These are phyloP conservation scores for Luperina nickerlii DNA, from an alignment of 2,888 invertebrate genomes.

Conservation along the genomic window DNA sequence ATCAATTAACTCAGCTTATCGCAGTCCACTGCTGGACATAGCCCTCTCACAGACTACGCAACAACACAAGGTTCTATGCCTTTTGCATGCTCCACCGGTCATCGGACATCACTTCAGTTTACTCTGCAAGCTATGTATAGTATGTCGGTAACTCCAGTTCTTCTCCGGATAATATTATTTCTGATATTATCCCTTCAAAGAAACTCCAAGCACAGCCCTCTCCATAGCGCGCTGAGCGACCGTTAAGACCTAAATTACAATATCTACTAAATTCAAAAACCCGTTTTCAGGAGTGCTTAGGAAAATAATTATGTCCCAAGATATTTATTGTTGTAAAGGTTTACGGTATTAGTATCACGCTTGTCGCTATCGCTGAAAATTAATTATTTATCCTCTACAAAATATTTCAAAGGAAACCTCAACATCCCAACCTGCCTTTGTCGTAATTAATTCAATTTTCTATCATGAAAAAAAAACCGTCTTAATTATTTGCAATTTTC, in stretches of 20 bases:
- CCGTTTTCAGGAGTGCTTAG: neutral
- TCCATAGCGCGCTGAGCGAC: neutral
- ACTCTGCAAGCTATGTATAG: neutral
- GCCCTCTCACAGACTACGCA: neutral
- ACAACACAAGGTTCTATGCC: neutral
- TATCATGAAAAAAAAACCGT: neutral
- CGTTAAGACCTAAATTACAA: neutral
- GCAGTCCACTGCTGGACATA: neutral
- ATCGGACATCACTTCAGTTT: neutral
- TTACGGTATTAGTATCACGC: neutral
- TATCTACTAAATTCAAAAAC: neutral
- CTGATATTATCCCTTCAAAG: neutral
- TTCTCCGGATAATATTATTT: neutral
- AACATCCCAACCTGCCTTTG: neutral
- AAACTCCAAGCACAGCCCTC: neutral
- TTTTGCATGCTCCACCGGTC: neutral
- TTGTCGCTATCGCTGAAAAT: neutral
- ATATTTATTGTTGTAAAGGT: neutral
- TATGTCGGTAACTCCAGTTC: neutral
- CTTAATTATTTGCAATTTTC: constrained; percentile 1
- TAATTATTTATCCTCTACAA: constrained; percentile 2
- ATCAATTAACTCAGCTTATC: neutral
- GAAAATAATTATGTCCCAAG: neutral
- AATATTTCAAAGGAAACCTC: neutral
- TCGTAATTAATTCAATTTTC: constrained; percentile 14